phyloP scores from a whole-genome alignment of 2,797 vertebrate genomes.

The Microtus californicus region DNA sequence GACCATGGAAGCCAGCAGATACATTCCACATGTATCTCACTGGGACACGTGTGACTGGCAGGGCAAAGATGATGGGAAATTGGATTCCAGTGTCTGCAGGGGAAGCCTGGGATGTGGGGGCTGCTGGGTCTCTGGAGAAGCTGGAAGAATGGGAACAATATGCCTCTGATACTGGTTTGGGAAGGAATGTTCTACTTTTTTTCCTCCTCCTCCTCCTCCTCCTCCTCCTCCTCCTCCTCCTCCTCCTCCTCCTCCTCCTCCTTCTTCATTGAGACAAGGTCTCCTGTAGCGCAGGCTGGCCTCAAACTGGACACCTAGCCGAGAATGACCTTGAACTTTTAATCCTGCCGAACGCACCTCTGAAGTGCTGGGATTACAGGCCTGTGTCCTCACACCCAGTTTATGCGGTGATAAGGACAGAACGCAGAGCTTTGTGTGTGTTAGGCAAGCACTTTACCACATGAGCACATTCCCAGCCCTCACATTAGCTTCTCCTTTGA shows the following conservation, averaged over 20 bases:
- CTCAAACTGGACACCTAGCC: neutral
- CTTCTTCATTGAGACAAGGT: neutral
- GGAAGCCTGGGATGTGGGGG: neutral
- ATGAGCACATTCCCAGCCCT: neutral
- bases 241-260: neutral
- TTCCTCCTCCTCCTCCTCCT: neutral
- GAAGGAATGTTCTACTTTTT: neutral
- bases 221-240: neutral
- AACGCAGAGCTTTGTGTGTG: neutral
- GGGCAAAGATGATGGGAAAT: constrained; percentile 23
- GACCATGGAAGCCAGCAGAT: constrained; percentile 91
- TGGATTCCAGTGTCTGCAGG: constrained; percentile 7
- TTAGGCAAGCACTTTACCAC: neutral
- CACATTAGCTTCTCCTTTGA: neutral
- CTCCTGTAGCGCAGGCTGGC: neutral
- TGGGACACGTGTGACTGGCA: constrained; percentile 88
- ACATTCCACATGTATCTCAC: constrained; percentile 94
- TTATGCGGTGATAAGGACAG: neutral
- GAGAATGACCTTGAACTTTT: neutral
- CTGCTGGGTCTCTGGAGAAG: neutral
- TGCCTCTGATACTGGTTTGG: neutral
- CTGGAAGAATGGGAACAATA: neutral
- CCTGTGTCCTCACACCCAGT: neutral
- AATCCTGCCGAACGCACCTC: neutral
- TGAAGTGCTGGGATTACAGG: neutral